phyloP scores from a whole-genome alignment of 2,797 vertebrate genomes.

The Hydrocynus forskahlii region DNA sequence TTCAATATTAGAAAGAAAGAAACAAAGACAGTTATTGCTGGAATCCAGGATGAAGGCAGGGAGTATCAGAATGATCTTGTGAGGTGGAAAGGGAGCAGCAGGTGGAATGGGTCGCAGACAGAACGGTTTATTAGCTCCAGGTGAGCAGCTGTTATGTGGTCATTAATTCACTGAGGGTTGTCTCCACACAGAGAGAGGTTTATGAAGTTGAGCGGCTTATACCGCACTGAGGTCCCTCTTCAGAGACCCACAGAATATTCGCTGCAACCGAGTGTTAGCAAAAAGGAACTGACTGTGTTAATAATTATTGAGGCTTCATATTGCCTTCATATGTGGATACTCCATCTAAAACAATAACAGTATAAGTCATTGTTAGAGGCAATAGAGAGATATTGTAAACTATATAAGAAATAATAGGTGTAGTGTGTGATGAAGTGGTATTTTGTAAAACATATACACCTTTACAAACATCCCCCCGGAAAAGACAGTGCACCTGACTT shows the following conservation, averaged over 20 bases:
- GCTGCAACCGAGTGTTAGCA: neutral
- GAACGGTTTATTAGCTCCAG: constrained; percentile 59
- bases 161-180: constrained; percentile 41
- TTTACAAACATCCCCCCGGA: no score
- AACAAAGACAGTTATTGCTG: neutral
- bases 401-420: no score
- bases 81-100: constrained; percentile 14
- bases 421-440: no score
- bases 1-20: neutral
- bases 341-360: neutral
- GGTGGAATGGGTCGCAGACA: constrained; percentile 50
- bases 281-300: constrained; percentile 12
- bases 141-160: constrained; percentile 45
- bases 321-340: neutral
- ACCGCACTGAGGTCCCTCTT: neutral
- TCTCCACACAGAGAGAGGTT: neutral
- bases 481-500: no score
- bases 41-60: neutral
- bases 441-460: no score
- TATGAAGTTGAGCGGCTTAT: neutral
- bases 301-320: neutral
- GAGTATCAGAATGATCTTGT: neutral
- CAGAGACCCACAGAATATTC: neutral
- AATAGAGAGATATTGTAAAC: no score
- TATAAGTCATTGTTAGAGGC: no score